Evolutionary conservation across 2,888 invertebrate genomes (phyloP).

Genomic region (Microplitis deprimator): DNA sequence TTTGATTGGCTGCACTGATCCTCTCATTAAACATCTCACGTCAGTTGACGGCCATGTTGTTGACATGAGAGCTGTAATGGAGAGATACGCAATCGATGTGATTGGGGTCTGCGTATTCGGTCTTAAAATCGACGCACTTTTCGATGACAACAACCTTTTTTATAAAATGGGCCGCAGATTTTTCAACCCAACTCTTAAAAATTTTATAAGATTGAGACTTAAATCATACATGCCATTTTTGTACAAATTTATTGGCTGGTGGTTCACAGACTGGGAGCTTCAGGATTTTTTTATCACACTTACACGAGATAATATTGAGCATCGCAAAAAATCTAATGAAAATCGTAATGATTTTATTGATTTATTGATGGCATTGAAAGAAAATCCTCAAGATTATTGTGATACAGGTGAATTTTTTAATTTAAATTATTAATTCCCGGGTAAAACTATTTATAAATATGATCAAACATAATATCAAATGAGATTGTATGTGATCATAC

Average conservation of each 20-base stretch:
- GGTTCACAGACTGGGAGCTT: conserved; percentile 52
- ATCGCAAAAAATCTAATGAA: conserved; percentile 67
- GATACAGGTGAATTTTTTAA: conserved; percentile 52
- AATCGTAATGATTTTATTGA: conserved; percentile 71
- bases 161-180: conserved; percentile 64
- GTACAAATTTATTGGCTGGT: conserved; percentile 49
- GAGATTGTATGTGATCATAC: too few relatives aligned
- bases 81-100: conserved; percentile 71
- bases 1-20: conserved; percentile 66
- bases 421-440: background rate
- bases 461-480: too few relatives aligned
- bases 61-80: conserved; percentile 63
- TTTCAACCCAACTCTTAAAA: conserved; percentile 49
- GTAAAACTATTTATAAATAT: too few relatives aligned
- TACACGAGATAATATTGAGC: conserved; percentile 63
- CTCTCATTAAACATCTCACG: conserved; percentile 50
- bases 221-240: conserved; percentile 49
- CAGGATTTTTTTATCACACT: conserved; percentile 62
- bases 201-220: conserved; percentile 30
- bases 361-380: conserved; percentile 64
- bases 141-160: conserved; percentile 65
- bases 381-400: conserved; percentile 52
- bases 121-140: conserved; percentile 68
- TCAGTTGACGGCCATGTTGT: conserved; percentile 47
- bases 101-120: conserved; percentile 72